These are phyloP conservation scores for Stegophylla sp. DNA, from an alignment of 2,888 invertebrate genomes.

Conservation along the genomic window DNA sequence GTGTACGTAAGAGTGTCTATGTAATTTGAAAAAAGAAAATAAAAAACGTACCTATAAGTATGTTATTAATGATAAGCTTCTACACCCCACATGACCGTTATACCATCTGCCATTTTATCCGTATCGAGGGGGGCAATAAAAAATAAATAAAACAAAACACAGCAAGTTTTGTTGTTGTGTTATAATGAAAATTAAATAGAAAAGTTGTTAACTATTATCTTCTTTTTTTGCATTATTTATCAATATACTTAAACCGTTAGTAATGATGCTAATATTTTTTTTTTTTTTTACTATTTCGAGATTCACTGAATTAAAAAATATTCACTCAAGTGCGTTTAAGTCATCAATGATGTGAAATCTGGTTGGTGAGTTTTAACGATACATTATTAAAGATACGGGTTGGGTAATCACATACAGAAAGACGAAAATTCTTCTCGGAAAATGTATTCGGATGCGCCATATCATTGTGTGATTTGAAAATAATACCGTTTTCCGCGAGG, in stretches of 20 bases:
- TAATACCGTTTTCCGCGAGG: neutral
- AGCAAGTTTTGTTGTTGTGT: neutral
- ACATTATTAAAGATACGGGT: no score
- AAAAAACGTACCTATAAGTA: conserved; percentile 33
- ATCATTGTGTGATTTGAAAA: neutral
- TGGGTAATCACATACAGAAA: neutral
- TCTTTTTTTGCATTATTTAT: no score
- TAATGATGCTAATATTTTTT: neutral
- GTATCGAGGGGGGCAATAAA: conserved; percentile 3
- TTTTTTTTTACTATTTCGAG: no score
- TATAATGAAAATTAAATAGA: neutral
- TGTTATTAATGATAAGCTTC: conserved; percentile 34
- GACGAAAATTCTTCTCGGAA: no score
- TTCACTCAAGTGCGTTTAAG: conserved; percentile 21
- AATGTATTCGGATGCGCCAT: neutral
- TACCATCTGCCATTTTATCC: conserved; percentile 48
- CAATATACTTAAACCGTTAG: neutral
- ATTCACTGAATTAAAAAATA: no score
- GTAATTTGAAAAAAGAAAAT: conserved; percentile 35
- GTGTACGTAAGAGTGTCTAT: neutral
- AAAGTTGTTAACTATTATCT: no score
- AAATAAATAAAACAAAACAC: neutral
- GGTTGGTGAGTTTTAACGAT: neutral
- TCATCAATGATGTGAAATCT: conserved; percentile 16
- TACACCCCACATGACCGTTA: conserved; percentile 31